These are phyloP conservation scores for Lochmaea capreae DNA, from an alignment of 2,888 invertebrate genomes.

Conservation along the genomic window DNA sequence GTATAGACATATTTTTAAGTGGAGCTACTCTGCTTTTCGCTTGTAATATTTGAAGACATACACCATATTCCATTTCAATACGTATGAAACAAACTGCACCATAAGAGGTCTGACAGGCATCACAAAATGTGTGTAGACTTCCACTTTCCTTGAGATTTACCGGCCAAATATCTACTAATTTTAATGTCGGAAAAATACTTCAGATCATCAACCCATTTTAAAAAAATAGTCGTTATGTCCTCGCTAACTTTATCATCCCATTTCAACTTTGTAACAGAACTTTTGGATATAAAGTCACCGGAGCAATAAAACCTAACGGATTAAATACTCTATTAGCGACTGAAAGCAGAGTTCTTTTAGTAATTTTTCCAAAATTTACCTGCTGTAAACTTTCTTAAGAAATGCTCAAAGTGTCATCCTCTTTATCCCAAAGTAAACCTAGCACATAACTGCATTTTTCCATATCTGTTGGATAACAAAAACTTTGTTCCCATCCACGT, in stretches of 20 bases:
- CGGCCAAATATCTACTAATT: not conserved
- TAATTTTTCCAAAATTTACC: conserved; percentile 12
- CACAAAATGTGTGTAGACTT: conserved; percentile 19
- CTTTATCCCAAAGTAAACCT: conserved; percentile 12
- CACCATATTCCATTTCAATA: conserved; percentile 1
- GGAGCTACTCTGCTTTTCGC: conserved; percentile 54
- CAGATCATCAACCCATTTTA: too few relatives aligned
- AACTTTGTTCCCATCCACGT: conserved; percentile 32
- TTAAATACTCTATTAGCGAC: conserved; percentile 35
- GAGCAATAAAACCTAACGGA: too few relatives aligned
- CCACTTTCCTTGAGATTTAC: not conserved
- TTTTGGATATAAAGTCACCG: too few relatives aligned
- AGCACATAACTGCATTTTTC: conserved; percentile 14
- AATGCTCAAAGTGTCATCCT: conserved; percentile 21
- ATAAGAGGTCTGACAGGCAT: conserved; percentile 18
- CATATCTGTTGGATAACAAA: not conserved
- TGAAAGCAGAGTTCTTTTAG: conserved; percentile 33
- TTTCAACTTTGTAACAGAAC: too few relatives aligned
- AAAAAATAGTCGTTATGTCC: too few relatives aligned
- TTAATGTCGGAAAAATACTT: too few relatives aligned
- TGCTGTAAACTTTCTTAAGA: not conserved
- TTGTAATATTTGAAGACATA: conserved; percentile 27
- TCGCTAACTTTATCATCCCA: too few relatives aligned
- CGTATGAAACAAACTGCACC: conserved; percentile 15
- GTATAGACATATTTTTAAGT: conserved; percentile 48